A percentile compares a stretch with the other conserved stretches of the same genome.
These are phyloP conservation scores for Camponotus floridanus DNA, from an alignment of 1,140 invertebrate species.

Conservation along the genomic window DNA sequence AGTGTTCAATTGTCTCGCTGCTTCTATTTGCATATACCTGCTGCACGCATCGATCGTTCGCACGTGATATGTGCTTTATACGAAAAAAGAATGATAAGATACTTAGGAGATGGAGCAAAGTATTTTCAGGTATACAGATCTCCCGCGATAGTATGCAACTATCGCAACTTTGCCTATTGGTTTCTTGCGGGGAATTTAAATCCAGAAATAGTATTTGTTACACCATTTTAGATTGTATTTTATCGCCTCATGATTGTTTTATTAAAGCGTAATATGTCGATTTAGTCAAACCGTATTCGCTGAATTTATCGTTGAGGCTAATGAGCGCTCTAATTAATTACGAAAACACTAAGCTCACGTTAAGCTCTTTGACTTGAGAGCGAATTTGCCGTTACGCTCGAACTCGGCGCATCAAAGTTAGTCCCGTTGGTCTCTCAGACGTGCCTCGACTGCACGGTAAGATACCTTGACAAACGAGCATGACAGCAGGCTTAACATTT, in stretches of 20 bases:
- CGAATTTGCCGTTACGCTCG: constrained; percentile 48
- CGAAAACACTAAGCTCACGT: constrained; percentile 41
- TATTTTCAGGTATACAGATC: neutral
- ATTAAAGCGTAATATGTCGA: neutral
- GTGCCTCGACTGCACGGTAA: constrained; percentile 60
- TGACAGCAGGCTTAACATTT: constrained; percentile 71
- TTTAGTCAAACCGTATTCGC: constrained; percentile 20
- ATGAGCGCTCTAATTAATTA: constrained; percentile 63
- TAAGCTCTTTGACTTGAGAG: constrained; percentile 59
- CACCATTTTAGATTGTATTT: neutral
- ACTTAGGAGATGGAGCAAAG: neutral
- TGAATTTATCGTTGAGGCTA: constrained; percentile 32
- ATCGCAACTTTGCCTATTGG: neutral
- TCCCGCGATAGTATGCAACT: neutral
- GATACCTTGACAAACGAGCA: constrained; percentile 59
- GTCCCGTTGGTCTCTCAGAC: constrained; percentile 41
- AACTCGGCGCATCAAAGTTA: constrained; percentile 69
- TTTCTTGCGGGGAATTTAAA: neutral
- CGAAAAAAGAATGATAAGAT: neutral
- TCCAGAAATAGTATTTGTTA: neutral
- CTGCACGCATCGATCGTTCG: neutral
- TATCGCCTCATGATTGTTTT: neutral
- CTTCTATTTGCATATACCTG: neutral
- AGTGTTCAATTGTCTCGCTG: constrained; percentile 20
- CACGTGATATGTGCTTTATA: neutral